Evolutionary conservation across 2,888 invertebrate genomes (phyloP), one percentile per base, ranked within the genome.

Genomic region (Sphaeridia pumilis): DNA sequence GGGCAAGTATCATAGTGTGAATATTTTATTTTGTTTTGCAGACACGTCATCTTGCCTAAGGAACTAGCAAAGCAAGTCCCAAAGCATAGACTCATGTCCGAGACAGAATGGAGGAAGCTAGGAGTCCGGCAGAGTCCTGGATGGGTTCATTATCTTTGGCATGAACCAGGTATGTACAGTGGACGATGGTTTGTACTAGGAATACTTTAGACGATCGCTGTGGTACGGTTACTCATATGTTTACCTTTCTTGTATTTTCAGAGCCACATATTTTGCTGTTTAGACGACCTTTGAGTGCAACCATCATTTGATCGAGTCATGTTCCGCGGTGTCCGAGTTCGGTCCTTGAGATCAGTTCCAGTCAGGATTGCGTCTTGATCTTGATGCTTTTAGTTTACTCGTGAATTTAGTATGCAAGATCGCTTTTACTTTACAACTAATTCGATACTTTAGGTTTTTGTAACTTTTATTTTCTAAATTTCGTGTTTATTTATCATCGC

Each of bases 101-200:
- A 95, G 71, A 75, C 79, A 44, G 94, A 95, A 73, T 95, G 95
- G 95, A 78, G 95, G 67, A 76, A 82, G 52, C 83, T 95, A 59
- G 95, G 95, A 1, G 90, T 95, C 0, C 92, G 93, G 71, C 95
- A 95, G 71, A 92, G 92, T 67, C 85, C 87, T 66, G 94, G 94
- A 47, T 95, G 95, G 95, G 79, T 89, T 14, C 94, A 95, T 72
- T 95, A 94, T 67, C 93, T 95, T 93, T 84, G 83, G 60, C 94
- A 95, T 71, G 80, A 85, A 67, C 95, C 95, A 69, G 89, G 88
- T 87, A 73, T 67, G 70, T 58, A 52, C 47, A 14, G 28, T 49
- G n/a, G n/a, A n/a, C n/a, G n/a, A n/a, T n/a, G 14, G 20, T 24
- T n/a, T 46, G 28, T 45, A 4, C 26, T 4, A 38, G 20, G 21